Base-by-base conservation (phyloP, 2,113 vertebrate genomes). In the Vireo altiloquus region DNA sequence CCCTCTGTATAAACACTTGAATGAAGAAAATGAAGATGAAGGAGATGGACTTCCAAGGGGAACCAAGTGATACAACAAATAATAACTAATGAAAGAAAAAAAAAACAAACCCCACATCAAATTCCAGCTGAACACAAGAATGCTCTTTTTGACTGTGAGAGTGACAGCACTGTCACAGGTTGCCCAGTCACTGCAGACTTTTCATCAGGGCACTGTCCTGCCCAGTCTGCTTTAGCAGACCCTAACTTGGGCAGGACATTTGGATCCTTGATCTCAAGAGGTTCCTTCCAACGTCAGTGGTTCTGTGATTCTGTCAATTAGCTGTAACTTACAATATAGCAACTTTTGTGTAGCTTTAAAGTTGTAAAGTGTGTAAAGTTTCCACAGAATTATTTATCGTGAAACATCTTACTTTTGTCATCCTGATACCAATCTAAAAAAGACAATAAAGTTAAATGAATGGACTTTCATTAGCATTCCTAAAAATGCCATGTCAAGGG, bases 211-310 rank as follows among this genome's bases (percentile, higher is more conserved):
- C 2, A 2, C 3, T 56, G 30, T 47, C 33, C 19, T 54, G 13
- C 9, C 47, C 33, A 46, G 16, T 59, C 39, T 88, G 25, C 25
- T 65, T 65, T 19, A 65, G 13, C 7, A 77, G 47, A 54, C 7
- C 25, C 9, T 64, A 7, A 16, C 14, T 57, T 30, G 28, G 39
- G 7, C 7, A 64, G 15, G 13, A 15, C 5, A 0, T 7, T 70
- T 16, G 15, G 17, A 49, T 22, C 42, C 16, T n/a, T 70, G 30
- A 61, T 56, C 22, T 37, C 56, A 85, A 40, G 10, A n/a, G 3
- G 17, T 49, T 11, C 5, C 5, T 88, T 82, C n/a, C 44, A 71
- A 8, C 0, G 0, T 53, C 25, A 19, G 6, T 0, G 0, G 9
- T 72, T 77, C 27, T 61, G 64, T 65, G 27, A 13, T 60, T 76